These are phyloP conservation scores for Morelia viridis DNA, from an alignment of 2,797 vertebrate species.

Conservation along the genomic window DNA sequence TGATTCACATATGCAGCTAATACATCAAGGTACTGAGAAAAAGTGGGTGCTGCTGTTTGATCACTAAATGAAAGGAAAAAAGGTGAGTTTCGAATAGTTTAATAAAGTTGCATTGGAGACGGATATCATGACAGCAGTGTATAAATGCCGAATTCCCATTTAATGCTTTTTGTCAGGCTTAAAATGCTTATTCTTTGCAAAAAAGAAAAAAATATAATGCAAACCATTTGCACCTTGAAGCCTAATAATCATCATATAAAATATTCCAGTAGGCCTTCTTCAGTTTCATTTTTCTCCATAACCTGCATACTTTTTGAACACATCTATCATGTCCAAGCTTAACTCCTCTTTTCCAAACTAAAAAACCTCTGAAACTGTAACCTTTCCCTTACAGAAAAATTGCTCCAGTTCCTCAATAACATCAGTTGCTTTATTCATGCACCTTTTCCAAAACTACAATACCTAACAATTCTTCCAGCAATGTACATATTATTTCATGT, in stretches of 20 bases:
- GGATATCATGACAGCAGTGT: not conserved
- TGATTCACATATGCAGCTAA: slow-evolving; percentile 70
- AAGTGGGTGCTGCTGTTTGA: slow-evolving; percentile 26
- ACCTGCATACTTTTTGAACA: not conserved
- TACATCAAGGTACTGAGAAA: slow-evolving; percentile 60
- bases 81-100: slow-evolving; percentile 5
- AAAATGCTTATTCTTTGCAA: not conserved
- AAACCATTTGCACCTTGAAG: not conserved
- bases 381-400: not conserved
- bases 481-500: not conserved
- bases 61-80: slow-evolving; percentile 48
- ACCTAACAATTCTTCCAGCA: not conserved
- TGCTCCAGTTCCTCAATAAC: not conserved
- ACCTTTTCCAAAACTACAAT: not conserved
- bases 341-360: not conserved
- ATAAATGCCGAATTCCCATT: not conserved
- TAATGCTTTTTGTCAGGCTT: not conserved
- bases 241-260: not conserved
- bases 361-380: not conserved
- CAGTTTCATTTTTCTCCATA: not conserved
- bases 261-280: not conserved
- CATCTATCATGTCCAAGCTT: not conserved
- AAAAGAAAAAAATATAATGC: not conserved
- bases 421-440: not conserved
- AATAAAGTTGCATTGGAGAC: slow-evolving; percentile 7